Percentiles rank a stretch among this genome's conserved stretches.
Evolutionary conservation across 2,797 vertebrate species (phyloP).

Genomic region (Pelochelys cantorii): DNA sequence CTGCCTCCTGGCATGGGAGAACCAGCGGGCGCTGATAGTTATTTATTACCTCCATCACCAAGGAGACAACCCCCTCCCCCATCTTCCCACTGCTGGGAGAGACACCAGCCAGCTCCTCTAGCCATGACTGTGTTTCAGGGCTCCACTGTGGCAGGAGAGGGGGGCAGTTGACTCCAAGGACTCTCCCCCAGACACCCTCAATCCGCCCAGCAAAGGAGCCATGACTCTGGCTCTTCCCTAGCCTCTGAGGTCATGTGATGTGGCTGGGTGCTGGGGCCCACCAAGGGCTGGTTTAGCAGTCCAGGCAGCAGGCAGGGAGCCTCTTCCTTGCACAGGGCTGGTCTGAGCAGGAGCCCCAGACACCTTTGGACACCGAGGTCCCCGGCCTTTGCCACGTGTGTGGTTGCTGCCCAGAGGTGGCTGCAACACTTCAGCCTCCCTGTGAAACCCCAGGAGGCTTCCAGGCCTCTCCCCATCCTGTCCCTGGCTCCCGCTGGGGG

Average conservation of each 20-base stretch:
- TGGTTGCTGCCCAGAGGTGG: neutral
- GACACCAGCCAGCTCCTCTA: neutral
- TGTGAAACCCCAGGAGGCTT: neutral
- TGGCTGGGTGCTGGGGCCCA: neutral
- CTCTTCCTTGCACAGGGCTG: neutral
- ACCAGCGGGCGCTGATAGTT: neutral
- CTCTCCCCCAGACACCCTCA: too few species aligned
- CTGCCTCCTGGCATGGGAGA: neutral
- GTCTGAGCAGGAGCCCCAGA: neutral
- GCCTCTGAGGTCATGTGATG: neutral
- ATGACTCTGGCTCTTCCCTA: neutral
- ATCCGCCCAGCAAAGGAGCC: neutral
- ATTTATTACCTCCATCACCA: constrained; percentile 26
- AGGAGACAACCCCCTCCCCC: neutral
- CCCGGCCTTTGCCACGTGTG: neutral
- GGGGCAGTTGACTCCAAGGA: neutral
- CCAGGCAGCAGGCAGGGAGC: neutral
- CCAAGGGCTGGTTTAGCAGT: neutral
- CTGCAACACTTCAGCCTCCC: constrained; percentile 21
- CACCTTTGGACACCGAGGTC: neutral
- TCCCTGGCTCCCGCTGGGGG: neutral
- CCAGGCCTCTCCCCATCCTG: neutral
- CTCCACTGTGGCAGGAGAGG: neutral
- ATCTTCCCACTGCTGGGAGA: neutral
- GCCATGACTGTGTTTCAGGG: neutral